Conservation (phyloP, 2,797 vertebrate species). For the Chloroceryle amazona region DNA sequence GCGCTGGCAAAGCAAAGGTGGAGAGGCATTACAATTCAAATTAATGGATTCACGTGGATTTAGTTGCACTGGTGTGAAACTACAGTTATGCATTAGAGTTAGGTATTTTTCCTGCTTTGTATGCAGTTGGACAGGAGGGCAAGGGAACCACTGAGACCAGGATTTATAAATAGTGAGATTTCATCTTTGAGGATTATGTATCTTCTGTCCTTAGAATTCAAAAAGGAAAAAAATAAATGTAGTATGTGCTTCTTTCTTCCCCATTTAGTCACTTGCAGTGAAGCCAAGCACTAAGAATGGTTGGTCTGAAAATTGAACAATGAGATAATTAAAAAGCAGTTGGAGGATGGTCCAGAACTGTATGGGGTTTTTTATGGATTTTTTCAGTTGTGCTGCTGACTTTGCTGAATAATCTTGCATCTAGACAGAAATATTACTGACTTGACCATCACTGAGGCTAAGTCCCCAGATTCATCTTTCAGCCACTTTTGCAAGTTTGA, state of each 20-base stretch:
- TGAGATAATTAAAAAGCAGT: background rate
- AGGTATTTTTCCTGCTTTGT: conserved; percentile 13
- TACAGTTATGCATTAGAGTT: background rate
- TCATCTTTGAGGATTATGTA: background rate
- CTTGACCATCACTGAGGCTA: background rate
- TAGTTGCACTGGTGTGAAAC: conserved; percentile 40
- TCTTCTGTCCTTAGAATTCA: background rate
- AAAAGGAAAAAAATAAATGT: background rate
- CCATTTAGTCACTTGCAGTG: background rate
- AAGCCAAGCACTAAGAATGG: background rate
- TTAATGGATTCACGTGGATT: conserved; percentile 29
- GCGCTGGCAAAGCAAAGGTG: conserved; percentile 37
- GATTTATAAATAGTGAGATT: conserved; percentile 21
- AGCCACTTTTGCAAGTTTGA: background rate
- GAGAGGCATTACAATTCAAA: conserved; percentile 52
- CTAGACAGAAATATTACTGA: background rate
- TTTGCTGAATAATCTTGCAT: background rate
- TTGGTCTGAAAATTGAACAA: background rate
- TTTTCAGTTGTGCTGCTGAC: background rate
- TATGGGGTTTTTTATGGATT: background rate
- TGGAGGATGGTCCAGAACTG: background rate
- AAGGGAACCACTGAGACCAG: background rate
- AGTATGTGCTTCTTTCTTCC: background rate
- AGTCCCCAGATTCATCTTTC: background rate
- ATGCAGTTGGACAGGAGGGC: background rate